phyloP scores from a whole-genome alignment of 2,888 invertebrate genomes.

The Mesorhabditis belari region DNA sequence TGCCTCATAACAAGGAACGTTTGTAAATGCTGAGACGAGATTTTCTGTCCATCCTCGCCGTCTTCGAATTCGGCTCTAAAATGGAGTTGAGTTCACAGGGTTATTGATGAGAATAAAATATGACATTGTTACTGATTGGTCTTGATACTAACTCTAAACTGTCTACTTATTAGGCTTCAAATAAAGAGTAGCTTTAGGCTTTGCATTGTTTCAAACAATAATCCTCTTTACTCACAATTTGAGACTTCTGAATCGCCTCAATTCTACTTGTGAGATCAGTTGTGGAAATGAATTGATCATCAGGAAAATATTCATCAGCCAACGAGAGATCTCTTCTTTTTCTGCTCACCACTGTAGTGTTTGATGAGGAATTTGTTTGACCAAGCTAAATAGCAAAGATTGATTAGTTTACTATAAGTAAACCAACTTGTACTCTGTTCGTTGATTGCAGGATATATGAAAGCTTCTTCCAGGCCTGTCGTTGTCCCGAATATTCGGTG shows the following conservation, averaged over 20 bases:
- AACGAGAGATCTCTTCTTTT: not conserved
- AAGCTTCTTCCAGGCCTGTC: constrained; percentile 41
- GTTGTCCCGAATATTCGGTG: constrained; percentile 37
- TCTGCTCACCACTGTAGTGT: not conserved
- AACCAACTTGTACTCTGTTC: not conserved
- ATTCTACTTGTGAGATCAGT: no score
- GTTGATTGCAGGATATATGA: not conserved
- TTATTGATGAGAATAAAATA: no score
- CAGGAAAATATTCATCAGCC: not conserved
- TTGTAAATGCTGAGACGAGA: constrained; percentile 37
- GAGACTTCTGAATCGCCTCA: no score
- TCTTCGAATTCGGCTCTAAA: not conserved
- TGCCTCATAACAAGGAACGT: constrained; percentile 47
- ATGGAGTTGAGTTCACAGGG: no score
- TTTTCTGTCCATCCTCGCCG: constrained; percentile 44
- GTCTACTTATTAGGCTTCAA: no score
- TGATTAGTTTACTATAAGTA: not conserved
- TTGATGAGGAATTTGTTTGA: not conserved
- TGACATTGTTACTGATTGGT: no score
- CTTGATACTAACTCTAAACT: no score
- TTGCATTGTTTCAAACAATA: not conserved
- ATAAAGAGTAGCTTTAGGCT: no score
- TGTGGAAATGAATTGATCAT: no score
- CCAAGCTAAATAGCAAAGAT: not conserved
- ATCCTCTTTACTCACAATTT: not conserved